Evolutionary conservation across 2,797 vertebrate genomes (phyloP).

Genomic region (Muscicapa comitata): DNA sequence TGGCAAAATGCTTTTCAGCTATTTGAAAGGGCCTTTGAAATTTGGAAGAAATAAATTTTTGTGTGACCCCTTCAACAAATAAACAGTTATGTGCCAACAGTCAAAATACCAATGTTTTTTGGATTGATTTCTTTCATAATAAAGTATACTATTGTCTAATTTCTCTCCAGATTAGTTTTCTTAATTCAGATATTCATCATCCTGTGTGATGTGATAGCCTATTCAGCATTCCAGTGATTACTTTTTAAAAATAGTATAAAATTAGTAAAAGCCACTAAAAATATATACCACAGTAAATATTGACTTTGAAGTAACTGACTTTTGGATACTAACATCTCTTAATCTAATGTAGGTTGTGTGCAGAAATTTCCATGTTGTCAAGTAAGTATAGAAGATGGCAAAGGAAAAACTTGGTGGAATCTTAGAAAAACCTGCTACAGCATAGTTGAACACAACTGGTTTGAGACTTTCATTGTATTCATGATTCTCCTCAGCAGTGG

Average conservation of each 20-base stretch:
- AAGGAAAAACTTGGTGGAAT: constrained; percentile 94
- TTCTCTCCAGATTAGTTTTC: neutral
- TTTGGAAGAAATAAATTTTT: neutral
- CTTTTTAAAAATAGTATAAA: neutral
- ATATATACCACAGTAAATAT: neutral
- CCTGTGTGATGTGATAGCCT: neutral
- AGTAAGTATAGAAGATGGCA: constrained; percentile 87
- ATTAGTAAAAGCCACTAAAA: neutral
- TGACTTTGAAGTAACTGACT: neutral
- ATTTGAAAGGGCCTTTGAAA: neutral
- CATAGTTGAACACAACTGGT: constrained; percentile 98
- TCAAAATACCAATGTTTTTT: neutral
- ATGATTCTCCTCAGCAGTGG: constrained; percentile 98
- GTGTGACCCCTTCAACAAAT: neutral
- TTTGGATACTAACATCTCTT: constrained; percentile 4
- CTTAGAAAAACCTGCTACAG: constrained; percentile 91
- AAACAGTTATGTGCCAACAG: neutral
- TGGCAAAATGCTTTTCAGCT: neutral
- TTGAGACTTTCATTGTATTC: constrained; percentile 98
- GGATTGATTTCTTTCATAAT: neutral
- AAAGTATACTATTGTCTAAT: neutral
- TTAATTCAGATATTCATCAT: neutral
- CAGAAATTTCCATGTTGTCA: constrained; percentile 86
- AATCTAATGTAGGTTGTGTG: constrained; percentile 81
- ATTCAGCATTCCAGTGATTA: neutral